phyloP scores from a whole-genome alignment of 2,888 invertebrate species.

The Nephrocerus scutellatus region DNA sequence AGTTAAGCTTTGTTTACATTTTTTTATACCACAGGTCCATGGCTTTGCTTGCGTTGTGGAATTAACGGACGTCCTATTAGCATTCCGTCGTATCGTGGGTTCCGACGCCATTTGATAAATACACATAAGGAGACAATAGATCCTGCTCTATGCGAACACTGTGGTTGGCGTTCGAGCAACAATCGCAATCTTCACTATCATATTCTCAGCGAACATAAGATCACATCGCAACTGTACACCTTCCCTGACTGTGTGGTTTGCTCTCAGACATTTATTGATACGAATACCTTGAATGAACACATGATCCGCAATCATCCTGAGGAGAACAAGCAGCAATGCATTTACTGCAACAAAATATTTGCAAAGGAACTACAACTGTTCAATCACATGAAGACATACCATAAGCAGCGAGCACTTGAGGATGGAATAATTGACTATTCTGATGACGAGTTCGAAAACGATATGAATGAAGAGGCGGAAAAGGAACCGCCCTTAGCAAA shows the following conservation, averaged over 20 bases:
- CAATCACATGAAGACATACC: slow-evolving; percentile 61
- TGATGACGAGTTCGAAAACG: slow-evolving; percentile 47
- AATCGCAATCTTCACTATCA: slow-evolving; percentile 71
- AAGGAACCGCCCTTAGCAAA: slow-evolving; percentile 29
- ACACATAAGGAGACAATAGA: slow-evolving; percentile 73
- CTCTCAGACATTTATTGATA: slow-evolving; percentile 63
- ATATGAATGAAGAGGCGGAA: too few relatives aligned
- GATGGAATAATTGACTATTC: slow-evolving; percentile 59
- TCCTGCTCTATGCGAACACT: slow-evolving; percentile 72
- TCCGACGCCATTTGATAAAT: slow-evolving; percentile 73
- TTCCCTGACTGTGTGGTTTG: slow-evolving; percentile 77
- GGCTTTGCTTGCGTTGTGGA: slow-evolving; percentile 74
- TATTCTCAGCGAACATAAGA: slow-evolving; percentile 70
- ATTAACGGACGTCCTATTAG: slow-evolving; percentile 60
- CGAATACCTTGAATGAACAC: slow-evolving; percentile 63
- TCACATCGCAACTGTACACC: slow-evolving; percentile 62
- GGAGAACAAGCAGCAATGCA: slow-evolving; percentile 54
- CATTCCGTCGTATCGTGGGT: slow-evolving; percentile 71
- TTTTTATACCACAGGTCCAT: slow-evolving; percentile 53
- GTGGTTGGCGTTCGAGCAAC: slow-evolving; percentile 69
- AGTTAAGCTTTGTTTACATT: background rate
- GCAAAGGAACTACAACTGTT: slow-evolving; percentile 63
- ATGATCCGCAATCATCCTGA: slow-evolving; percentile 51
- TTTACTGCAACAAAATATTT: slow-evolving; percentile 69
- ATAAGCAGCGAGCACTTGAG: slow-evolving; percentile 56